phyloP scores from a whole-genome alignment of 2,113 vertebrate genomes.

The Tautogolabrus adspersus region DNA sequence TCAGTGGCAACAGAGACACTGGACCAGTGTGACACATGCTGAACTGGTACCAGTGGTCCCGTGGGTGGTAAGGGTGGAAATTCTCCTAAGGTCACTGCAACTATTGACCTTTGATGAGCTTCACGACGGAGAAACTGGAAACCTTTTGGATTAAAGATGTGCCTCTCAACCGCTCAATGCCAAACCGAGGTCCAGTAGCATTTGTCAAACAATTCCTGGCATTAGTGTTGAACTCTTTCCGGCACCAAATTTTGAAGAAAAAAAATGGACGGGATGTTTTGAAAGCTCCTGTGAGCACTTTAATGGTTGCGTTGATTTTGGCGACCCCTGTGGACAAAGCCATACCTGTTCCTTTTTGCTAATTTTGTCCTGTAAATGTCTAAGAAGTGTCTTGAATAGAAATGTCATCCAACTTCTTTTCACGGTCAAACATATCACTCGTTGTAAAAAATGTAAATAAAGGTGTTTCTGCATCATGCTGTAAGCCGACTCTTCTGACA shows the following conservation, averaged over 20 bases:
- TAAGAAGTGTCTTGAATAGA: too few species aligned
- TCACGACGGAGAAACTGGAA: conserved; percentile 64
- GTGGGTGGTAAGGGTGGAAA: conserved; percentile 16
- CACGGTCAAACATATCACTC: too few species aligned
- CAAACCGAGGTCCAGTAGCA: conserved; percentile 1
- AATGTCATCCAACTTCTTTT: too few species aligned
- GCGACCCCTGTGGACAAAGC: too few species aligned
- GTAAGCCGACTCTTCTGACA: too few species aligned
- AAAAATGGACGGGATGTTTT: background rate
- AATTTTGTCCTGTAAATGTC: too few species aligned
- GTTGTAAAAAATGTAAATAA: too few species aligned
- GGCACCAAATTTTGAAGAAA: background rate
- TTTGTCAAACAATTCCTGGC: conserved; percentile 7
- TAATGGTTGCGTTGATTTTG: too few species aligned
- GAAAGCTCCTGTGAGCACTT: too few species aligned
- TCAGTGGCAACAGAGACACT: background rate
- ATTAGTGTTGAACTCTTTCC: conserved; percentile 7
- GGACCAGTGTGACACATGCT: conserved; percentile 37
- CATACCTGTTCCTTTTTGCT: too few species aligned
- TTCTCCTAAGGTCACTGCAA: conserved; percentile 63
- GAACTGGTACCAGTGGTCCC: conserved; percentile 36
- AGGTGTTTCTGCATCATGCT: too few species aligned
- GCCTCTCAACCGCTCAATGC: conserved; percentile 28
- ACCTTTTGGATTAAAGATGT: conserved; percentile 42
- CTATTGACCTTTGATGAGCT: conserved; percentile 72